Base-by-base conservation (phyloP, 2,797 vertebrate species). In the Clarias laeviceps region DNA sequence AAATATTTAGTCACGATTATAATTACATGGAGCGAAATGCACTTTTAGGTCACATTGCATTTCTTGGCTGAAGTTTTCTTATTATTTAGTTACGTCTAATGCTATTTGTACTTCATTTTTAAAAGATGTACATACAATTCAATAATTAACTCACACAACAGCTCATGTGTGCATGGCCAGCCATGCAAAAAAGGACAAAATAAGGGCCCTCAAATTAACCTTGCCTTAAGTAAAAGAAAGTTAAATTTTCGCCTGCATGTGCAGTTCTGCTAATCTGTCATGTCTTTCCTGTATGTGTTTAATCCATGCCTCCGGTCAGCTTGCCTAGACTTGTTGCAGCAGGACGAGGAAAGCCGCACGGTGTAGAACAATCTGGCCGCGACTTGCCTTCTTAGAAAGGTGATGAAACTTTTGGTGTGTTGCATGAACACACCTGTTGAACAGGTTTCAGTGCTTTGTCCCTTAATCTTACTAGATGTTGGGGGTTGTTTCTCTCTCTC, bases 291-390 rank as follows among this genome's bases (percentile, higher is more conserved):
- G 56, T 73, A 85, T 92, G 24, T 87, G 93, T 93, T 90, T 93
- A 88, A 92, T 84, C 93, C 86, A 92, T 92, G 91, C 91, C 91
- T 83, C 88, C 57, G 54, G 79, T 88, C 87, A 70, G 88, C 94
- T 79, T 95, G 95, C 90, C 89, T 65, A 83, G 90, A 95, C 95
- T 95, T 94, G 95, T 90, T 90, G 68, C 65, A 79, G 85, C 88
- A 91, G 86, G 91, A 87, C 87, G 89, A 94, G 90, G 92, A 93
- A 90, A 90, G 89, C 85, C 74, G 45, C 82, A 62, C 90, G 92
- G 88, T 88, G 89, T 86, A 89, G 32, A 92, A 90, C 90, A 89
- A 91, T 87, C 88, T 73, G 68, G 88, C 82, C 87, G 64, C n/a
- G 68, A 85, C 84, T 85, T 87, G 85, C 61, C 72, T 82, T 73